These are phyloP conservation scores for Apocrypta bakeri DNA, from an alignment of 1,140 invertebrate genomes.

Conservation along the genomic window DNA sequence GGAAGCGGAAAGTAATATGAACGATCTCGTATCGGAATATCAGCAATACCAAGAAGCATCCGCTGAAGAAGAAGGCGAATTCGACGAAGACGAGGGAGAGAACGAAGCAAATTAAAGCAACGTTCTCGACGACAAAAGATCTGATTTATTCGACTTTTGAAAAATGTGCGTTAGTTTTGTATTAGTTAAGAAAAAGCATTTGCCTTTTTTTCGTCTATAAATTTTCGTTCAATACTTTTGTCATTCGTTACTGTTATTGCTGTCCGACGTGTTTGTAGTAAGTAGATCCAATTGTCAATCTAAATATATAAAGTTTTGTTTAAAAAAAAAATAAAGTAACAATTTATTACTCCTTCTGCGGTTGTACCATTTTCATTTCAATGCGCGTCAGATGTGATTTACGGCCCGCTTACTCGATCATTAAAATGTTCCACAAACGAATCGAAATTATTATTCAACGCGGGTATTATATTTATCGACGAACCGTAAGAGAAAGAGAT, in stretches of 20 bases:
- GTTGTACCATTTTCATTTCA: background rate
- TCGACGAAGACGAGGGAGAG: constrained; percentile 83
- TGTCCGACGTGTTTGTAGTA: background rate
- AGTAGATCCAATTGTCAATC: constrained; percentile 19
- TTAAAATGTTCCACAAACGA: background rate
- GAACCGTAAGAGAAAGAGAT: too few species aligned
- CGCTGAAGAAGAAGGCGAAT: constrained; percentile 85
- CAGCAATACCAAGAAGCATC: constrained; percentile 93
- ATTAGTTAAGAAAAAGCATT: background rate
- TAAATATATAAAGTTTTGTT: constrained; percentile 20
- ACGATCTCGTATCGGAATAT: constrained; percentile 91
- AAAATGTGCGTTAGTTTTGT: background rate
- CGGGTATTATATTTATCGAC: background rate
- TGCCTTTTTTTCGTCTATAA: background rate
- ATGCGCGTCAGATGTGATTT: too few species aligned
- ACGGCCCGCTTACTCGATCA: too few species aligned
- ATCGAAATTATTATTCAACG: background rate
- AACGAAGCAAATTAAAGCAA: constrained; percentile 59
- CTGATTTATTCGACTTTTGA: too few species aligned
- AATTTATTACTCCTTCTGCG: background rate
- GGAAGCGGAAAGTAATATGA: constrained; percentile 89
- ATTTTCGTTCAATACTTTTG: background rate
- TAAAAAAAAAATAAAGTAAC: background rate
- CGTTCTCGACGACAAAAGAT: too few species aligned
- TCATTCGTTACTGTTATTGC: background rate